Conservation (phyloP, 2,113 vertebrate species). For the Lophius piscatorius region DNA sequence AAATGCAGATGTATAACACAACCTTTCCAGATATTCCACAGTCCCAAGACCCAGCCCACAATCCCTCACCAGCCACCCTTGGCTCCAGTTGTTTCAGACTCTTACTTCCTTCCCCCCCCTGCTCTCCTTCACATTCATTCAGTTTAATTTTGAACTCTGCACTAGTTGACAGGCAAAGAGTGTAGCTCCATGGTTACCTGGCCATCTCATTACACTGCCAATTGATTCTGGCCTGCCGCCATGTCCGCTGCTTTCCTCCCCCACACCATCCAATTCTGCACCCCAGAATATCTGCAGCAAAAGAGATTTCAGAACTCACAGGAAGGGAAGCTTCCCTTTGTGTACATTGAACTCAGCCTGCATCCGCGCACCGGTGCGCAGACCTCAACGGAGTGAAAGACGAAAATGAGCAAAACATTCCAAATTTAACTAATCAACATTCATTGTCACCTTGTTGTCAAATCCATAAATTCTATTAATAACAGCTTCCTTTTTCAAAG, state of each 20-base stretch:
- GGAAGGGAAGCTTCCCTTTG: constrained; percentile 53
- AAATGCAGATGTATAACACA: no score
- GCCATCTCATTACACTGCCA: constrained; percentile 87
- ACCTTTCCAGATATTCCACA: no score
- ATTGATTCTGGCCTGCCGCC: constrained; percentile 85
- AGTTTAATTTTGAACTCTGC: constrained; percentile 83
- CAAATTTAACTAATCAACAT: no score
- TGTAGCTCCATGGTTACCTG: constrained; percentile 85
- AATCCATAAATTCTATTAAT: no score
- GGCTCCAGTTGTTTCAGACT: constrained; percentile 62
- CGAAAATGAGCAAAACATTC: constrained; percentile 26
- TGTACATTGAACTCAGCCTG: constrained; percentile 34
- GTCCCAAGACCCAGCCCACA: constrained; percentile 55
- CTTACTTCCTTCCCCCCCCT: constrained; percentile 41
- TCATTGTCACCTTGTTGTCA: no score
- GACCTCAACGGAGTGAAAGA: no score
- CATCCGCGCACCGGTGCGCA: constrained; percentile 29
- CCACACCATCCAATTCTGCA: constrained; percentile 72
- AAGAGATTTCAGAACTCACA: constrained; percentile 72
- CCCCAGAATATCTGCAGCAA: constrained; percentile 79
- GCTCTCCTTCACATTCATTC: constrained; percentile 71
- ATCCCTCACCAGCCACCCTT: constrained; percentile 62
- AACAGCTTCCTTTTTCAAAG: no score
- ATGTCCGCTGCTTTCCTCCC: constrained; percentile 74
- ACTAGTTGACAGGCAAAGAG: constrained; percentile 77